Evolutionary conservation across 35 echinoderm and acorn worm genomes (phyloP), one percentile per base, ranked within the genome.

Genomic region (Ophiothrix spiculata): DNA sequence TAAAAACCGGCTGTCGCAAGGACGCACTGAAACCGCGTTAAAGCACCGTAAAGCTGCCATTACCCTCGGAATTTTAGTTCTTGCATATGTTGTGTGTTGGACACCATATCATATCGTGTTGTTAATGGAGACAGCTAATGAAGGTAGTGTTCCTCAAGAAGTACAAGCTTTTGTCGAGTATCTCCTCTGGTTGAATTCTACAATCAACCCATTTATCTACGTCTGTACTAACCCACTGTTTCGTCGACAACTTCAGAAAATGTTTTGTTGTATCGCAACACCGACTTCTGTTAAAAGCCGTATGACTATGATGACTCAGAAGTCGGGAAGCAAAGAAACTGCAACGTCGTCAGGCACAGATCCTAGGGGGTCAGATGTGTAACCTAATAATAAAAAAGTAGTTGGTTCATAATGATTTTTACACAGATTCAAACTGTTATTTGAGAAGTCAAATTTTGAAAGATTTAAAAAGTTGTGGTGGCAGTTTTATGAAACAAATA

Each of bases 151-250:
- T 69, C 60, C 60, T 69, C 1, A n/a, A 25, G 16, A 6, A n/a
- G 60, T 69, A 15, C 17, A 39, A 12, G 37, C 40, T 0, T 84
- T 64, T 37, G 21, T 34, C 16, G 75, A 74, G 29, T 84, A 84
- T 36, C 35, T 87, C 12, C 85, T 87, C 21, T 87, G 85, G 85
- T 79, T 77, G 25, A 87, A 87, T 77, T 78, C 74, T 19, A 75
- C 85, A 36, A 32, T 87, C 17, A 87, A 87, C 37, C 85, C 85
- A 3, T 39, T 87, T 25, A 38, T 87, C 1, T 87, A 87, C 40
- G 85, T 75, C 2, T 25, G 39, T 12, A 78, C 75, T 17, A 87
- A 79, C 33, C 76, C 85, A 46, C 40, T 74, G 31, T 49, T 87
- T 36, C 38, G 85, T 69, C 60, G 29, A n/a, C 60, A 69, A 25